Base-by-base conservation (phyloP, 2,888 invertebrate genomes). In the Nomada ruficornis region DNA sequence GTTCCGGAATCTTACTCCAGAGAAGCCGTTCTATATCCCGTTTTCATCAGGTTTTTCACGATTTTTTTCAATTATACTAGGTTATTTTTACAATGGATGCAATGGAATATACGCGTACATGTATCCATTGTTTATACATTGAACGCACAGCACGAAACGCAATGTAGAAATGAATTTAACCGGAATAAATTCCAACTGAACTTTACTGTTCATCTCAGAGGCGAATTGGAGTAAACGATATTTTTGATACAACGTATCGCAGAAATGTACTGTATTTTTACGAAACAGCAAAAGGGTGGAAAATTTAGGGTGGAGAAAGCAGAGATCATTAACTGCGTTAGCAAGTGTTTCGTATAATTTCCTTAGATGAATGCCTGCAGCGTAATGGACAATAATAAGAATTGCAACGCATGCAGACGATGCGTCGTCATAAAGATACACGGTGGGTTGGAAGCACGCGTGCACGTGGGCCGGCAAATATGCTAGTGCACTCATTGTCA, bases 391-490 rank as follows among this genome's bases (percentile, higher is more conserved):
- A 86, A 86, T 84, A 47, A 47, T 15, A 15, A 47, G 23, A 77
- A 77, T 83, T 83, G 63, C 80, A 65, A 71, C 68, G 74, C 20
- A 23, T 15, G 10, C 2, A 2, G 36, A 72, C 81, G 82, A 85
- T 87, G 78, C 60, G 63, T 65, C 73, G 69, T 42, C 23, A 26
- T 36, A 54, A 55, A 74, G 57, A 20, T 29, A 77, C 50, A 18
- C 20, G 64, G 80, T 80, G 72, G 77, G 86, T 63, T 65, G 88
- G 77, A 71, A 50, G 74, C 55, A 78, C 73, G 63, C 50, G 36
- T 47, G 70, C 76, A 81, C 76, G 86, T 88, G 74, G 88, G 84
- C 55, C 63, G 85, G 62, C 69, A 86, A 79, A 85, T 83, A 80
- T 86, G 80, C 71, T 2, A 29, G 29, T 74, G 57, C 52, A 60